Evolutionary conservation across 2,797 vertebrate species (phyloP).

Genomic region (Sebastes aleutianus): DNA sequence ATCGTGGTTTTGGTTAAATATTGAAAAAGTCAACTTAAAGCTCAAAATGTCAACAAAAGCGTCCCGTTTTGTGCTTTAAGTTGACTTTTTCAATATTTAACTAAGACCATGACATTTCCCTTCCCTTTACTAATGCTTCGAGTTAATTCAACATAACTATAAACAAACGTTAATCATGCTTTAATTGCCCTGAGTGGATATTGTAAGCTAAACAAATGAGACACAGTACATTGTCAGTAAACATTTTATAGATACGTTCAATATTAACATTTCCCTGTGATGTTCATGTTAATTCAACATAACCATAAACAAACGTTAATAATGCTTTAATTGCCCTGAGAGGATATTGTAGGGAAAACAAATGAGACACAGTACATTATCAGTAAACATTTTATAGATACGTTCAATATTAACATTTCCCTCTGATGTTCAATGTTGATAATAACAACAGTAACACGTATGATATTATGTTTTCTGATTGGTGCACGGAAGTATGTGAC

Average conservation of each 20-base stretch:
- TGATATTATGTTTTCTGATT: neutral
- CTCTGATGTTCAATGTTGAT: neutral
- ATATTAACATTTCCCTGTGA: neutral
- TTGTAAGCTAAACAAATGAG: neutral
- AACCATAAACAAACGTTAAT: neutral
- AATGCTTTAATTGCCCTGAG: neutral
- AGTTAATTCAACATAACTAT: neutral
- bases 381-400: neutral
- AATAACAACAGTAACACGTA: accelerated
- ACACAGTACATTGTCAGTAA: neutral
- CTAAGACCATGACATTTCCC: neutral
- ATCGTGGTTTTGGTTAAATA: neutral
- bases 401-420: neutral
- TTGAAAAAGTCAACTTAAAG: neutral
- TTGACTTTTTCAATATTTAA: neutral
- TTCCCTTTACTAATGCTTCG: neutral
- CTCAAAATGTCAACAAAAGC: no score
- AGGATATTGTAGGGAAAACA: neutral
- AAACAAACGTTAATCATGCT: neutral
- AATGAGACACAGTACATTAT: neutral
- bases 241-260: neutral
- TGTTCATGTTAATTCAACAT: neutral
- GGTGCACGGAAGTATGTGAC: neutral
- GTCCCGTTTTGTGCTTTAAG: neutral
- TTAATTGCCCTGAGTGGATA: neutral